Conservation (phyloP, 2,113 vertebrate species). For the Gallinago media region DNA sequence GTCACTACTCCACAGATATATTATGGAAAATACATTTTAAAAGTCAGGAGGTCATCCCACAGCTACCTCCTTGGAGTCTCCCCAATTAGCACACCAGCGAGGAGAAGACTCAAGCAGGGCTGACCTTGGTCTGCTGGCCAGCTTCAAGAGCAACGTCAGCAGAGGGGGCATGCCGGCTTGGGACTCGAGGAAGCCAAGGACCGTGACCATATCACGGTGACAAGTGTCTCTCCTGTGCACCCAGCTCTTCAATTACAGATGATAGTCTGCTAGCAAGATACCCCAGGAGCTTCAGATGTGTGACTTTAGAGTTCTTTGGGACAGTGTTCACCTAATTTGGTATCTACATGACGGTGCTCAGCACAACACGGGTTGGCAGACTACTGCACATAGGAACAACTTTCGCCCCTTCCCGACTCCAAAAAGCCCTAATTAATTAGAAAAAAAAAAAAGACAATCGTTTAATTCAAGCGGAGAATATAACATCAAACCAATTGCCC, state of each 20-base stretch:
- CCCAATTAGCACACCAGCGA: accelerated
- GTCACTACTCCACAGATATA: neutral
- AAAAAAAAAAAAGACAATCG: neutral
- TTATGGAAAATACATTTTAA: neutral
- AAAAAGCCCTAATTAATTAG: neutral
- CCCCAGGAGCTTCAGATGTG: neutral
- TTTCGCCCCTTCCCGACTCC: neutral
- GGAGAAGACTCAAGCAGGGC: neutral
- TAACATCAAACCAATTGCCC: slow-evolving; percentile 26
- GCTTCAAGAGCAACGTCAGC: neutral
- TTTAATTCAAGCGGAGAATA: slow-evolving; percentile 33
- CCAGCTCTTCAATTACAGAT: neutral
- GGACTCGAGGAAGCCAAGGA: accelerated
- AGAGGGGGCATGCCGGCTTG: accelerated
- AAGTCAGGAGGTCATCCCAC: neutral
- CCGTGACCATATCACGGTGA: accelerated
- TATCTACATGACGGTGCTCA: neutral
- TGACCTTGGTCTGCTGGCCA: neutral
- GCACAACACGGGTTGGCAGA: neutral
- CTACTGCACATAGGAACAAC: neutral
- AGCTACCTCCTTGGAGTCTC: neutral
- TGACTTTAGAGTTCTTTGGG: too few relatives aligned
- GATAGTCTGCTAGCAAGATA: neutral
- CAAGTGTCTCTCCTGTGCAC: neutral
- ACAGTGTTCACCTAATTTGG: neutral